Evolutionary conservation across 2,797 vertebrate species (phyloP).

Genomic region (Pempheris klunzingeri): DNA sequence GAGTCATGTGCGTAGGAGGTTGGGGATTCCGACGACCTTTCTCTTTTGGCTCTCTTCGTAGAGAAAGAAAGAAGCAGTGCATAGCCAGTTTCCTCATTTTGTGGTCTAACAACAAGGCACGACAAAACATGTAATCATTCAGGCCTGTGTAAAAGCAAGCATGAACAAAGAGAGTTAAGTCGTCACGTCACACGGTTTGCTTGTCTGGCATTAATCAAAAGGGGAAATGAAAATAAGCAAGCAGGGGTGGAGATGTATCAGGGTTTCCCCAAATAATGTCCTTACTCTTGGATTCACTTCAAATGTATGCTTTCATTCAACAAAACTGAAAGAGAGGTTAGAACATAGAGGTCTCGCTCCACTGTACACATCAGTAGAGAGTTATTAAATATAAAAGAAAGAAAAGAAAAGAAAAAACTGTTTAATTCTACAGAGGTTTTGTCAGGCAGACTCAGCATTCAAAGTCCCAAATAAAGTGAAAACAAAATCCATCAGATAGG

Average conservation of each 20-base stretch:
- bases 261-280: conserved; percentile 72
- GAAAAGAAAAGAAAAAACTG: no score
- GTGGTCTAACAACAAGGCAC: conserved; percentile 46
- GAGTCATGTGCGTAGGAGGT: conserved; percentile 82
- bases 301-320: conserved; percentile 37
- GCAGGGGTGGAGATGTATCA: conserved; percentile 52
- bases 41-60: conserved; percentile 56
- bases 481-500: neutral
- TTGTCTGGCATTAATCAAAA: conserved; percentile 57
- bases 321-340: conserved; percentile 33
- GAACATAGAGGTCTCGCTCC: conserved; percentile 15
- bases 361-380: neutral
- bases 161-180: conserved; percentile 19
- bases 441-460: neutral
- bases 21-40: conserved; percentile 86
- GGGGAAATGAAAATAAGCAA: conserved; percentile 71
- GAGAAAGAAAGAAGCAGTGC: conserved; percentile 58
- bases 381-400: no score
- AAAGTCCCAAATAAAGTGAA: conserved; percentile 11
- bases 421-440: neutral
- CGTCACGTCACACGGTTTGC: conserved; percentile 39
- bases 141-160: conserved; percentile 4
- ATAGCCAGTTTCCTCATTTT: conserved; percentile 77
- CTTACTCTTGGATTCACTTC: conserved; percentile 63
- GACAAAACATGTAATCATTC: conserved; percentile 18